These are phyloP conservation scores for Recurvirostra avosetta DNA, from an alignment of 2,113 vertebrate species.

Conservation along the genomic window DNA sequence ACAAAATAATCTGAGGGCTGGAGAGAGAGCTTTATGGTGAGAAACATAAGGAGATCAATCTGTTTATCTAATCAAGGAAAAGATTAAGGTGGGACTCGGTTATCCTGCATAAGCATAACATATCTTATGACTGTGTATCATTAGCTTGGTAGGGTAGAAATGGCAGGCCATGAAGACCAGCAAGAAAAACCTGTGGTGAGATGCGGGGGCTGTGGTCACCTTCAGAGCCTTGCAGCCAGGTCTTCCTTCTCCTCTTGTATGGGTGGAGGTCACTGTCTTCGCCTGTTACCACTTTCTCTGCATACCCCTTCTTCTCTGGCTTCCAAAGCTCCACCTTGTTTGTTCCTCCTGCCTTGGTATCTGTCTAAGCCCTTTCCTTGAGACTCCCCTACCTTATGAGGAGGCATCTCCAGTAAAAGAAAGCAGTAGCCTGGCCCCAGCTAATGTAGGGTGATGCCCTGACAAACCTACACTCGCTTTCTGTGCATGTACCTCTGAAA, in stretches of 20 bases:
- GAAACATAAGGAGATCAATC: constrained; percentile 11
- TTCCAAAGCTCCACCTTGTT: background rate
- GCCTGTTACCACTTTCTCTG: background rate
- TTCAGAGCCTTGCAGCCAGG: background rate
- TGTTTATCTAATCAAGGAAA: background rate
- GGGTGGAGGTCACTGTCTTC: background rate
- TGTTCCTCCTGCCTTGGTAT: background rate
- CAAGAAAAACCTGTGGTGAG: background rate
- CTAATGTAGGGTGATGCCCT: background rate
- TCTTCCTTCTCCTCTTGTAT: background rate
- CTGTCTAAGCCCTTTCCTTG: background rate
- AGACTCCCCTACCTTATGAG: background rate
- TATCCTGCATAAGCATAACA: background rate
- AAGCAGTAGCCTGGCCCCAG: background rate
- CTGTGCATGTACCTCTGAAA: background rate
- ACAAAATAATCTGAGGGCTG: background rate
- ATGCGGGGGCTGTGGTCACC: background rate
- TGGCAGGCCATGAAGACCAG: background rate
- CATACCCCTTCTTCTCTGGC: background rate
- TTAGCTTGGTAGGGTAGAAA: background rate
- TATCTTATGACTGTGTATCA: background rate
- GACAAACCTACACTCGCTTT: accelerated
- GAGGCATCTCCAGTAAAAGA: background rate
- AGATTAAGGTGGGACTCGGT: background rate
- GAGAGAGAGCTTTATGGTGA: background rate